These are phyloP conservation scores for Microctenopoma stevenorrisi DNA, from an alignment of 2,797 vertebrate genomes.

Conservation along the genomic window DNA sequence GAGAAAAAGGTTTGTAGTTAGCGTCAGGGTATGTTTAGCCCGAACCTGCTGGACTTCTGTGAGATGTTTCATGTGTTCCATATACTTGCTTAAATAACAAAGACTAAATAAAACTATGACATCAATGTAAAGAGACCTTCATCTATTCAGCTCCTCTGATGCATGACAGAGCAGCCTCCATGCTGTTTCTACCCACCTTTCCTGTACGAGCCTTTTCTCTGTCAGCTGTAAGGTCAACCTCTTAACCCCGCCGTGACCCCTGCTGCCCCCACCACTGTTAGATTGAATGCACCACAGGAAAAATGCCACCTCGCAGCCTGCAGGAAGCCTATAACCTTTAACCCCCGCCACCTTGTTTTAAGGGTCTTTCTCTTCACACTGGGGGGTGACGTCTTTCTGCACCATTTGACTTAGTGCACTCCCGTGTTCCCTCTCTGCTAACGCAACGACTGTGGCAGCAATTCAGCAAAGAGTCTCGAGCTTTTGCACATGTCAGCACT, in stretches of 20 bases:
- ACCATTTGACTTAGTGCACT: slow-evolving; percentile 32
- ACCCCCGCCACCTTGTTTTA: slow-evolving; percentile 43
- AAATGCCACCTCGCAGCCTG: slow-evolving; percentile 50
- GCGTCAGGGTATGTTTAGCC: not conserved
- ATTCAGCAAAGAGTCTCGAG: not conserved
- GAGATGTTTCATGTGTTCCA: not conserved
- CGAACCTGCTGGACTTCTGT: not conserved
- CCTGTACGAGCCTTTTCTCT: slow-evolving; percentile 25
- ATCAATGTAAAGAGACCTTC: slow-evolving; percentile 27
- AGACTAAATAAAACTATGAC: slow-evolving; percentile 19
- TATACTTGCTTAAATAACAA: not conserved
- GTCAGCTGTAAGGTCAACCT: slow-evolving; percentile 60
- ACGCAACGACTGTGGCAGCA: not conserved
- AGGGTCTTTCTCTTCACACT: slow-evolving; percentile 7
- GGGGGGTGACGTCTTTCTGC: slow-evolving; percentile 44
- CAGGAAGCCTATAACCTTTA: slow-evolving; percentile 65
- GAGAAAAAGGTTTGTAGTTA: not conserved
- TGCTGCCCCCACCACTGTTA: slow-evolving; percentile 37
- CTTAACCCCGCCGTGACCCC: slow-evolving; percentile 63
- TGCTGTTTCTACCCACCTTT: slow-evolving; percentile 32
- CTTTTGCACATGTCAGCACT: no score
- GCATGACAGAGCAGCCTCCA: slow-evolving; percentile 24
- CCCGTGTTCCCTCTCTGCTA: slow-evolving; percentile 12
- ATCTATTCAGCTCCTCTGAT: slow-evolving; percentile 30
- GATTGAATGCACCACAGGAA: slow-evolving; percentile 64